Base-by-base conservation (phyloP, 2,888 invertebrate genomes). In the Cecidostiba fungosa region DNA sequence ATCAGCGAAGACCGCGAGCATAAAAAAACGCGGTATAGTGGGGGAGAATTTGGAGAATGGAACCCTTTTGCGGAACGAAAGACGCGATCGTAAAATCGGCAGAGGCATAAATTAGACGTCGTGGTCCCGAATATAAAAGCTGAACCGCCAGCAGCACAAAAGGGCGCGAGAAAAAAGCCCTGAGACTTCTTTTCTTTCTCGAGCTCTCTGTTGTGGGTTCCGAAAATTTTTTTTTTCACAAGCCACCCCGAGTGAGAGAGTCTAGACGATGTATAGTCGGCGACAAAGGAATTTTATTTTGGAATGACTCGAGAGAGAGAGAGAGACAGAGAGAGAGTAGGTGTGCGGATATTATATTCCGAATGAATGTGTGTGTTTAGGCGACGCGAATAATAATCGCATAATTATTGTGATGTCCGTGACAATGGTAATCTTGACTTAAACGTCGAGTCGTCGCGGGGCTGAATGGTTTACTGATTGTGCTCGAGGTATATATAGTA, bases 51-150 rank as follows among this genome's bases (percentile, higher is more conserved):
- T 72, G 59, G 77, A 85, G 81, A 81, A 82, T 39, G 70, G 66
- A 59, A 8, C 73, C n/a, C 73, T 39, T 78, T 29, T 50, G 70
- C 59, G 70, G 73, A 76, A 76, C 59, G 76, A 82, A 70, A 72
- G 77, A 81, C 81, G 72, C 69, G 82, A 82, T 82, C 85, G 85
- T 85, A 82, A 82, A 85, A 82, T 78, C 79, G 76, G 66, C 59
- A n/a, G 32, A 54, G 82, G 82, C 79, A 85, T 85, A 85, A 85
- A 85, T 85, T 82, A 69, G 72, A 79, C 79, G 54, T 62, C 77
- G 69, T 16, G 47, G 50, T 54, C 50, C 23, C 5, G 73, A 78
- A 70, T 59, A 70, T 70, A 77, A 77, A 70, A 82, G 43, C 16
- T 47, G 77, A 59, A 70, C 72, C 72, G 74, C 54, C 26, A 32